Evolutionary conservation across 2,113 vertebrate genomes (phyloP).

Genomic region (Craseonycteris thonglongyai): DNA sequence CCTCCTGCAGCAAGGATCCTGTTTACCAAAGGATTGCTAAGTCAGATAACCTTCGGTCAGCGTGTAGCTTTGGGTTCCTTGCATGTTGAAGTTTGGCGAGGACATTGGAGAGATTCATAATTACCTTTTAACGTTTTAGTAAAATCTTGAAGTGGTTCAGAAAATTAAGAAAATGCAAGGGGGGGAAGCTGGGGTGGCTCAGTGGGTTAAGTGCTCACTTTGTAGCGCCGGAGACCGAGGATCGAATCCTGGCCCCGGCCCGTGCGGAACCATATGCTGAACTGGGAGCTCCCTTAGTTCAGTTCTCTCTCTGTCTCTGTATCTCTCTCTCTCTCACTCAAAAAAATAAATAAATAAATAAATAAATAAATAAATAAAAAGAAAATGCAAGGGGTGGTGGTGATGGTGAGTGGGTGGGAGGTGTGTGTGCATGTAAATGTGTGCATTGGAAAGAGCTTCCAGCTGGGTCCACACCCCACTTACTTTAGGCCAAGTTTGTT

Average conservation of each 20-base stretch:
- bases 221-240: too few species aligned
- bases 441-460: neutral
- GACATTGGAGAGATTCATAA: neutral
- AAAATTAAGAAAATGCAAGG: neutral
- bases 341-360: too few species aligned
- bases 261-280: too few species aligned
- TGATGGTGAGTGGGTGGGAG: neutral
- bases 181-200: too few species aligned
- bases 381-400: neutral
- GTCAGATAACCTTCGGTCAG: conserved; percentile 10
- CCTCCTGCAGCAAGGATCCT: conserved; percentile 61
- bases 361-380: too few species aligned
- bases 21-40: conserved; percentile 62
- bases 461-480: neutral
- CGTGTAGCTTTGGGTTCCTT: neutral
- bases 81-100: neutral
- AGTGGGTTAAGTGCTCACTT: too few species aligned
- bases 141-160: neutral
- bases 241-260: too few species aligned
- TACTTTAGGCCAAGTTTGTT: neutral
- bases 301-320: too few species aligned
- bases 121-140: neutral
- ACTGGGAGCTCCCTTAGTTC: too few species aligned
- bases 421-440: accelerated
- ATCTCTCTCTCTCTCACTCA: too few species aligned